Percentiles rank a stretch among this genome's conserved stretches.
phyloP scores from a whole-genome alignment of 23 tunicate species.

The Diplosoma virens region DNA sequence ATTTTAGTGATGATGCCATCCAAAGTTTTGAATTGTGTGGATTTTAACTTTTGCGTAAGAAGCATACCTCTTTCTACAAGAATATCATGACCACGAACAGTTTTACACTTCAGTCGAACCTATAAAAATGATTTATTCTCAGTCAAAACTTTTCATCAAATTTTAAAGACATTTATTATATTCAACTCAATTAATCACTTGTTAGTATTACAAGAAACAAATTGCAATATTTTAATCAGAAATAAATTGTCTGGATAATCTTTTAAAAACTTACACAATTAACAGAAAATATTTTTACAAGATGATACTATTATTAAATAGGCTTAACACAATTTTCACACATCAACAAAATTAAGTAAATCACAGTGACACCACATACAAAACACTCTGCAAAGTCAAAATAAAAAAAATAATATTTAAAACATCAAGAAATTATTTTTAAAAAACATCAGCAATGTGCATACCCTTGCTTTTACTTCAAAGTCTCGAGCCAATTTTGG shows the following conservation, averaged over 20 bases:
- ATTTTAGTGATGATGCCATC: conserved; percentile 64
- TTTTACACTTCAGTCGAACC: conserved; percentile 57
- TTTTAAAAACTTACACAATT: no score
- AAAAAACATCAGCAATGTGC: background rate
- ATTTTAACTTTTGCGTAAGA: conserved; percentile 34
- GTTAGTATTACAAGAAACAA: background rate
- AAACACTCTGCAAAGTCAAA: background rate
- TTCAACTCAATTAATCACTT: background rate
- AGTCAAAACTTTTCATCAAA: background rate
- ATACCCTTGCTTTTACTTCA: conserved; percentile 82
- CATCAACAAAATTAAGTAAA: no score
- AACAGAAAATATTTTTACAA: no score
- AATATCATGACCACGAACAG: conserved; percentile 33
- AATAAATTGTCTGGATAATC: no score
- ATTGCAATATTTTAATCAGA: no score
- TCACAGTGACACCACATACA: background rate
- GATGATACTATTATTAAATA: no score
- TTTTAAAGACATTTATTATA: background rate
- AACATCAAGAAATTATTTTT: background rate
- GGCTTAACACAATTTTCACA: no score
- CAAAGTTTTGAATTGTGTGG: conserved; percentile 51
- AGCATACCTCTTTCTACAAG: conserved; percentile 46
- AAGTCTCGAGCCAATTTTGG: conserved; percentile 68
- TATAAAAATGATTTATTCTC: background rate
- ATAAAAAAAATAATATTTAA: background rate